Percentiles rank a stretch among this genome's conserved stretches.
Evolutionary conservation across 2,888 invertebrate species (phyloP).

Genomic region (Palloptera scutellata): DNA sequence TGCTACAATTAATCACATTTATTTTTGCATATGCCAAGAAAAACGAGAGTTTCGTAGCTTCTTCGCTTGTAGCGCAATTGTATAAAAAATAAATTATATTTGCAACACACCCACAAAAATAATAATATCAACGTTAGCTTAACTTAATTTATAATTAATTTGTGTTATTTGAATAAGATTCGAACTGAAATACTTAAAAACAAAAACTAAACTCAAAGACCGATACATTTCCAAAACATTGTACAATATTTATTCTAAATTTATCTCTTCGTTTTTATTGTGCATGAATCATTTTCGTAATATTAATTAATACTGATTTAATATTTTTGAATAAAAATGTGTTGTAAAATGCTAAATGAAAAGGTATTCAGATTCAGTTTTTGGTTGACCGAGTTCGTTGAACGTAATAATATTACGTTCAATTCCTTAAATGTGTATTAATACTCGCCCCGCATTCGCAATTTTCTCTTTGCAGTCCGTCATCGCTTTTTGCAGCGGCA

Average conservation of each 20-base stretch:
- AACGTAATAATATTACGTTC: conserved; percentile 14
- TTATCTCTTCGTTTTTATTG: conserved; percentile 17
- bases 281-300: background rate
- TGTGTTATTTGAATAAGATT: background rate
- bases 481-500: conserved; percentile 51
- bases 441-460: no score
- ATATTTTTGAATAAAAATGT: no score
- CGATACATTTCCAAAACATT: no score
- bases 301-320: no score
- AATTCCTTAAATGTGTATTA: conserved; percentile 15
- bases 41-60: no score
- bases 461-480: conserved; percentile 45
- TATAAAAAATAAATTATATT: background rate
- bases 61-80: background rate
- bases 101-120: conserved; percentile 30
- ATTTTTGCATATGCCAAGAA: conserved; percentile 8
- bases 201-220: background rate
- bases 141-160: conserved; percentile 30
- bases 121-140: conserved; percentile 11
- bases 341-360: no score
- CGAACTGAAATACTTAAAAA: background rate
- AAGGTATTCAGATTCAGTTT: no score
- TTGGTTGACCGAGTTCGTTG: conserved; percentile 23
- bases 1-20: conserved; percentile 27
- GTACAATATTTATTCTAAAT: background rate